Base-by-base conservation (phyloP, 30 jellyfish, hydroid and myxozoan genomes). In the Turritopsis dohrnii region DNA sequence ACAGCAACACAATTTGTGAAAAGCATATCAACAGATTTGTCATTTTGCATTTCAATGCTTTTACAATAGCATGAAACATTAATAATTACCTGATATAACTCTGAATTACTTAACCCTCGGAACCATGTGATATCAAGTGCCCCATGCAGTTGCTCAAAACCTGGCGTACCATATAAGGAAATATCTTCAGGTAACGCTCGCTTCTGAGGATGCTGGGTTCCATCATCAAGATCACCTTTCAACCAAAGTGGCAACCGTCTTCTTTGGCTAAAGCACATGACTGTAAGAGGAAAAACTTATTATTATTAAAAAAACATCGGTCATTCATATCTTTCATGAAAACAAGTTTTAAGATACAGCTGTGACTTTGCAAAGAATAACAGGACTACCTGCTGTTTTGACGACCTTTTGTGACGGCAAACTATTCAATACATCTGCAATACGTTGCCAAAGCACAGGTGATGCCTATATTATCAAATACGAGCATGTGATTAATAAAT, bases 131-230 rank as follows among this genome's bases (percentile, higher is more conserved):
- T 74, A 71, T 90, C 95, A 77, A 90, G 81, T 19, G 87, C 19
- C 74, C 77, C 65, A 52, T 90, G 97, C 71, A 86, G 65, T 18
- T 79, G 71, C n/a, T 71, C 82, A 18, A 90, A 87, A 52, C 89
- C 90, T 4, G 95, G 95, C 23, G 92, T 76, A 27, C 97, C 97
- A 53, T 73, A 79, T 22, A 90, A 71, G 21, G 95, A 28, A 24
- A 86, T 86, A 84, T 90, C 97, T 66, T 90, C 97, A 8, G 97
- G 97, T 72, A 90, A 79, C 16, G 90, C 97, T 29, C 79, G 83
- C 79, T n/a, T 23, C 82, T 90, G 97, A 52, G 52, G 66, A 21
- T 82, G 87, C 23, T 71, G 52, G 20, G 71, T 53, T 23, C 79
- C 81, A 52, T 66, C 85, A 21, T 66, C 84, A 1, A 77, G 54